phyloP scores from a whole-genome alignment of 2,797 vertebrate genomes.

The Coranthus polyacanthus region DNA sequence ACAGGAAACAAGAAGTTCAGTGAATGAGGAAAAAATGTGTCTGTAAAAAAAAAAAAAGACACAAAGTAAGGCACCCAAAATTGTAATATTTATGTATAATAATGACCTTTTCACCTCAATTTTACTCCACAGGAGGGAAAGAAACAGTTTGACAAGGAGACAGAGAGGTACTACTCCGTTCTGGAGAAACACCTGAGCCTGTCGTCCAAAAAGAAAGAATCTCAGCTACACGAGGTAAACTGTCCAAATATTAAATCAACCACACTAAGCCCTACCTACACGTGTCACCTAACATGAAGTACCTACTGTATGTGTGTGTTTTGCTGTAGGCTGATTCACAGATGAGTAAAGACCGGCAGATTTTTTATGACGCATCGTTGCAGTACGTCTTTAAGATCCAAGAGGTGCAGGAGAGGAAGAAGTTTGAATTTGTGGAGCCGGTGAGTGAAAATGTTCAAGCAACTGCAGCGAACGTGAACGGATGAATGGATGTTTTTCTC shows the following conservation, averaged over 20 bases:
- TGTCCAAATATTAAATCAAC: too few relatives aligned
- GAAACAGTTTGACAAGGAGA: slow-evolving; percentile 99
- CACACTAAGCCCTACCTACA: not conserved
- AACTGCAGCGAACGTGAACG: not conserved
- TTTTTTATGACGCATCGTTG: slow-evolving; percentile 96
- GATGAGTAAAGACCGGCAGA: slow-evolving; percentile 94
- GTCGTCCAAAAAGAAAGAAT: slow-evolving; percentile 97
- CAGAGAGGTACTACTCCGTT: slow-evolving; percentile 96
- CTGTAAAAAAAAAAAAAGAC: too few relatives aligned
- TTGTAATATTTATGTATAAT: too few relatives aligned
- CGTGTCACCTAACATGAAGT: not conserved
- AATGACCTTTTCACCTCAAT: not conserved
- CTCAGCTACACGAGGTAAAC: slow-evolving; percentile 94
- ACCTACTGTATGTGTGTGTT: slow-evolving; percentile 9
- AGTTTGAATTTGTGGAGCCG: slow-evolving; percentile 99
- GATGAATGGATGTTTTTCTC: not conserved
- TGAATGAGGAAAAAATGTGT: too few relatives aligned
- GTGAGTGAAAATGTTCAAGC: slow-evolving; percentile 83
- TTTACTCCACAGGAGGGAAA: slow-evolving; percentile 89
- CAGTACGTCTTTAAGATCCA: slow-evolving; percentile 99
- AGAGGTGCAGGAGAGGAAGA: slow-evolving; percentile 99
- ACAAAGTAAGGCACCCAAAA: too few relatives aligned
- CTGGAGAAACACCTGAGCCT: slow-evolving; percentile 97
- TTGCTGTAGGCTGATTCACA: slow-evolving; percentile 91
- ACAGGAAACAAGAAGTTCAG: too few relatives aligned